phyloP scores from a whole-genome alignment of 2,888 invertebrate genomes.

The Apotomis capreana region DNA sequence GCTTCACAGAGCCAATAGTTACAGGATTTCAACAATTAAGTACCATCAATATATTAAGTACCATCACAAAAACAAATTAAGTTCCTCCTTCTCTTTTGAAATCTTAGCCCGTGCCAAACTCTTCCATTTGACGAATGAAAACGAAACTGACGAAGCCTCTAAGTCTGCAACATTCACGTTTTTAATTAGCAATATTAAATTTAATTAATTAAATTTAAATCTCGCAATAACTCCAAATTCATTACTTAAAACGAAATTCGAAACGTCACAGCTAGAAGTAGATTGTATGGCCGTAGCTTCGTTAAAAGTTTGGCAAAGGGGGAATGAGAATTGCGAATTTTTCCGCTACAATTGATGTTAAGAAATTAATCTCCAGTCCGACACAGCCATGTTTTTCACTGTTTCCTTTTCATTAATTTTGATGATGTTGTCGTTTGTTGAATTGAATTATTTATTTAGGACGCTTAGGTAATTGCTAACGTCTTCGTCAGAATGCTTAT shows the following conservation, averaged over 20 bases:
- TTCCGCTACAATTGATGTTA: conserved; percentile 53
- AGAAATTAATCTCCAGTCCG: conserved; percentile 31
- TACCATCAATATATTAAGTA: too few relatives aligned
- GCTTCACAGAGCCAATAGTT: too few relatives aligned
- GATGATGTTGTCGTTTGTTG: conserved; percentile 26
- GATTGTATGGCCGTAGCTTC: conserved; percentile 38
- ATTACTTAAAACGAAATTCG: conserved; percentile 28
- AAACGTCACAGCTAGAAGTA: conserved; percentile 26
- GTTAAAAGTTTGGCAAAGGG: conserved; percentile 48
- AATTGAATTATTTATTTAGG: conserved; percentile 16
- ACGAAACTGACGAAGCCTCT: neutral
- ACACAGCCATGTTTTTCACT: conserved; percentile 21
- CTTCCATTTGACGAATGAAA: neutral
- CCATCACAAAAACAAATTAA: neutral
- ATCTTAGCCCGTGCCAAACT: neutral
- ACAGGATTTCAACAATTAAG: too few relatives aligned
- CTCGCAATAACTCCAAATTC: conserved; percentile 31
- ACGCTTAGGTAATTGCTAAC: neutral
- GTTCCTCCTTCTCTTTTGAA: neutral
- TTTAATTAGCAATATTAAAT: conserved; percentile 29
- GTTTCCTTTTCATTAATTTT: conserved; percentile 34
- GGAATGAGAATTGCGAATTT: conserved; percentile 50
- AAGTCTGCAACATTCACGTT: neutral
- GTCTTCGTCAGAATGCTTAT: neutral
- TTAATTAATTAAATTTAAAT: conserved; percentile 32